Percentiles rank a stretch among this genome's conserved stretches.
Evolutionary conservation across 2,113 vertebrate species (phyloP).

Genomic region (Tragelaphus imberbis): DNA sequence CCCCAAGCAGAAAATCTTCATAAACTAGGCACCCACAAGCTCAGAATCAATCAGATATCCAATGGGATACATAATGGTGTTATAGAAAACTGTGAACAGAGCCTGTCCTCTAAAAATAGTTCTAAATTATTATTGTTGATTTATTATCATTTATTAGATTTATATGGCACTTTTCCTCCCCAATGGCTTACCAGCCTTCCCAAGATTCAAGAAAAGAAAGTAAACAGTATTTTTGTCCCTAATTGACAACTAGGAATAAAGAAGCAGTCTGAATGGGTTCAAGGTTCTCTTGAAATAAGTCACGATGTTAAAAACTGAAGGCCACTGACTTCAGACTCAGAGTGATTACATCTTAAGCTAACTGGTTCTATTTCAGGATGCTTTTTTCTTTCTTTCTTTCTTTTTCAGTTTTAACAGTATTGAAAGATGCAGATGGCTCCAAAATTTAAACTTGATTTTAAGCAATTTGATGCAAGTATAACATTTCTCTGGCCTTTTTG

Average conservation of each 20-base stretch:
- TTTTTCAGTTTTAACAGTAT: neutral
- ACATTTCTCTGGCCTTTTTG: neutral
- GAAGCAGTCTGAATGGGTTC: neutral
- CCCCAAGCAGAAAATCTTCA: neutral
- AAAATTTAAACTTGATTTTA: conserved; percentile 27
- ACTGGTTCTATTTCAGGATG: neutral
- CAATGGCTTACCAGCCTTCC: neutral
- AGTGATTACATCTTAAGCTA: neutral
- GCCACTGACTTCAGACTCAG: neutral
- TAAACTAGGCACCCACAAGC: neutral
- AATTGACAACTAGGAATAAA: neutral
- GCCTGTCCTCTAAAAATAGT: neutral
- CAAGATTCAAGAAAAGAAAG: neutral
- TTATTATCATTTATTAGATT: conserved; percentile 26
- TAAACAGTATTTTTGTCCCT: neutral
- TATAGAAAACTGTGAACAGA: neutral
- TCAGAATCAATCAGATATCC: neutral
- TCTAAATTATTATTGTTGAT: neutral
- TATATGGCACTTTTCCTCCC: neutral
- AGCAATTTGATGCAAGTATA: neutral
- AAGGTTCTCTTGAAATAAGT: neutral
- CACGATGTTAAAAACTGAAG: neutral
- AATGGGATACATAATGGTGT: neutral
- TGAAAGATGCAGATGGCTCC: neutral
- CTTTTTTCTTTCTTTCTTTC: neutral